Base-by-base conservation (phyloP, 2,888 invertebrate genomes). In the Ecliptopera silaceata region DNA sequence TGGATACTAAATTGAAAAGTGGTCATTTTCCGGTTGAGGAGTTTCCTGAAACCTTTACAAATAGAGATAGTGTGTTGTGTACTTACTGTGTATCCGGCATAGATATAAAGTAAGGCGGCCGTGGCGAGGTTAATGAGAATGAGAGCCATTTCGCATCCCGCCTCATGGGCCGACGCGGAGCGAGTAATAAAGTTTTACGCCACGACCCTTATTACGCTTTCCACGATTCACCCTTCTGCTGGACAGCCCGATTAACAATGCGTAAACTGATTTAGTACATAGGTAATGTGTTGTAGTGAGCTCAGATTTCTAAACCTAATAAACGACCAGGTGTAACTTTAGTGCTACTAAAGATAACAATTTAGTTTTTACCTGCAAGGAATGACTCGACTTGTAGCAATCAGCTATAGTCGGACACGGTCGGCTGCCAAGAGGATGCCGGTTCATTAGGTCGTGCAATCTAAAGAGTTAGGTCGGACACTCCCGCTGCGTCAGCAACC, bases 111-210 rank as follows among this genome's bases (percentile, higher is more conserved):
- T 71, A 71, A 72, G 74, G 75, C 71, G 66, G 73, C 72, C 70
- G 72, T 71, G 80, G 76, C 77, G 79, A 80, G 86, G 86, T 84
- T 86, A 87, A 88, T 87, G 87, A 85, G 80, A 84, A 86, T 80
- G 82, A 77, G 77, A 78, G 81, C 80, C 81, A 80, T 84, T 84
- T 79, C 78, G 80, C 73, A 80, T 79, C 80, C 79, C 79, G 77
- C 71, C 74, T 76, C 74, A 74, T 74, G 77, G 79, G 68, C 74
- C 75, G 79, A 79, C 77, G 75, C 79, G 75, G 72, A 77, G 74
- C 79, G 72, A 68, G 78, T 82, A 84, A 86, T 87, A 85, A 85
- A 86, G 82, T 85, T 85, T 85, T 82, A 83, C 79, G 81, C 80
- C 76, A 78, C 76, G 77, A 82, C 80, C 83, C 82, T 83, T 80